phyloP scores from a whole-genome alignment of 2,113 vertebrate genomes.

The Semnopithecus entellus region DNA sequence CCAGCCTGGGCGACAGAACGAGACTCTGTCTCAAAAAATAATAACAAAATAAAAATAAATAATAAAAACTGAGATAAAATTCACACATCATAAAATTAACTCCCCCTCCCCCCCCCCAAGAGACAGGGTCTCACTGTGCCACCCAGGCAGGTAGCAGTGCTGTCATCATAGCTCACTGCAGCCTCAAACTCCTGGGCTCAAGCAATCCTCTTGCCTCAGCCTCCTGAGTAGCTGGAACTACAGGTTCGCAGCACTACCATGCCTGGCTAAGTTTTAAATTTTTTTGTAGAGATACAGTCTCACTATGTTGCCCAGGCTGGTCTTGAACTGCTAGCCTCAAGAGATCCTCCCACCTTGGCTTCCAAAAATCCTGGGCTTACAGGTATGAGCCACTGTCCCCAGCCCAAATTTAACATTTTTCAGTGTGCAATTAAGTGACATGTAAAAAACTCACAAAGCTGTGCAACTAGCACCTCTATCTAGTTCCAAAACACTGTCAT shows the following conservation, averaged over 20 bases:
- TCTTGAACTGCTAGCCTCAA: neutral
- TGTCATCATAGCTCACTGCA: neutral
- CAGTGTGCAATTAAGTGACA: neutral
- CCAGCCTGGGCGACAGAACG: too few species aligned
- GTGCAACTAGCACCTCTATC: neutral
- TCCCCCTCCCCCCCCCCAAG: fast-evolving
- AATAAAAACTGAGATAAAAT: neutral
- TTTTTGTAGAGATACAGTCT: neutral
- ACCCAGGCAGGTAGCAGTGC: neutral
- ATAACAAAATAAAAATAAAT: too few species aligned
- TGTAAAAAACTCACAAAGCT: neutral
- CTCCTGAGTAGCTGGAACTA: neutral
- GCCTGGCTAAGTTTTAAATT: neutral
- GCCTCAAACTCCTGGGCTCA: neutral
- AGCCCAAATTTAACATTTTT: neutral
- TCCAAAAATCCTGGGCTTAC: neutral
- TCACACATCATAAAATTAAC: neutral
- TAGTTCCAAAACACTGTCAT: neutral
- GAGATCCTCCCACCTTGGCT: neutral
- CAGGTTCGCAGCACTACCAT: neutral
- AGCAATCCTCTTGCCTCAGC: neutral
- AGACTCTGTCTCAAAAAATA: too few species aligned
- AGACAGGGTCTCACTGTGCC: neutral
- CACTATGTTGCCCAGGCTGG: neutral
- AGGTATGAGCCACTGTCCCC: neutral